phyloP scores from a whole-genome alignment of 2,113 vertebrate species.

The Sula dactylatra region DNA sequence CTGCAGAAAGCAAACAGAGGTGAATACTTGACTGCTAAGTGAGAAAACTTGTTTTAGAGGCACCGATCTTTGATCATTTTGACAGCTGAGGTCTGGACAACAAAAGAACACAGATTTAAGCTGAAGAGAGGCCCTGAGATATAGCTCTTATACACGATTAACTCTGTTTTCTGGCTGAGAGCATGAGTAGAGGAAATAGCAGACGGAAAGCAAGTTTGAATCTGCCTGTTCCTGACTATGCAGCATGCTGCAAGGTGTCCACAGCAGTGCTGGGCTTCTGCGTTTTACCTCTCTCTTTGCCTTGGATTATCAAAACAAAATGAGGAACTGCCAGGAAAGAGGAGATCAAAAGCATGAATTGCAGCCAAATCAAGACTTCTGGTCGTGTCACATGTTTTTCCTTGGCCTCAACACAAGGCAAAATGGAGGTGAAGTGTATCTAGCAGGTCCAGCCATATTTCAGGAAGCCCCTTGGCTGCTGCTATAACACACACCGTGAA shows the following conservation, averaged over 20 bases:
- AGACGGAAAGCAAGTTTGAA: background rate
- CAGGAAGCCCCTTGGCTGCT: background rate
- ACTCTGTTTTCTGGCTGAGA: background rate
- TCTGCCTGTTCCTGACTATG: background rate
- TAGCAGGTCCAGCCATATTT: background rate
- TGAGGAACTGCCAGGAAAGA: background rate
- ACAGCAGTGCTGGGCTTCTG: background rate
- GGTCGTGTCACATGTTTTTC: background rate
- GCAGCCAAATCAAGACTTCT: background rate
- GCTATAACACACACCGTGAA: accelerated
- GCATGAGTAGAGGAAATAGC: background rate
- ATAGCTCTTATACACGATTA: background rate
- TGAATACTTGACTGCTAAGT: background rate
- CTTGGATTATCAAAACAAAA: background rate
- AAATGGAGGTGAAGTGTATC: background rate
- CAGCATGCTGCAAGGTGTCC: background rate
- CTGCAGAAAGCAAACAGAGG: background rate
- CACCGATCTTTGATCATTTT: background rate
- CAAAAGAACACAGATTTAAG: background rate
- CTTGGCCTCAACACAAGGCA: background rate
- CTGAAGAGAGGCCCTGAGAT: background rate
- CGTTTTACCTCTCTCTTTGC: background rate
- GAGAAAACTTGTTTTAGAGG: background rate
- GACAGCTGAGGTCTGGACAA: background rate
- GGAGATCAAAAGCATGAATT: background rate